Base-by-base conservation (phyloP, 2,113 vertebrate species). In the Craseonycteris thonglongyai region DNA sequence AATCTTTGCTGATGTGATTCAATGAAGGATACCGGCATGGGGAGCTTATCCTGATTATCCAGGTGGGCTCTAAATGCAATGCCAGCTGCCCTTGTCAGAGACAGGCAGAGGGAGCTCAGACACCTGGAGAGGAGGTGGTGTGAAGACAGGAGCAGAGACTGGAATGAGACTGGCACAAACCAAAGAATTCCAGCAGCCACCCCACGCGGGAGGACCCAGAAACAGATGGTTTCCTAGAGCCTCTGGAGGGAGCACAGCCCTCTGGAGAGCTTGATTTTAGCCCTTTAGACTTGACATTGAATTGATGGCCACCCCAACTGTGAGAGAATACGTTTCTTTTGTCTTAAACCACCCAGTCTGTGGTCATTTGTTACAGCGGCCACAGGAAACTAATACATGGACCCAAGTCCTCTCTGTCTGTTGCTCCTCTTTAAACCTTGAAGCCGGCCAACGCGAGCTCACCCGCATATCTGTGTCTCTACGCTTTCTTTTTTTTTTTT, bases 101-200 rank as follows among this genome's bases (percentile, higher is more conserved):
- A 56, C 9, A 59, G 2, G 22, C 35, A 65, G 40, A 59, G 28
- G 9, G 38, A n/a, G 35, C 28, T 42, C 12, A 7, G 28, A 30
- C 15, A 22, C 24, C 56, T 9, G 8, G 7, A 85, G 42, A 45
- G 13, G n/a, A 24, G 26, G 78, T 9, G 38, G 7, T 69, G 35
- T 75, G 38, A 93, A 65, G 40, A 42, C 19, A 8, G 51, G 40
- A 3, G n/a, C 35, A 76, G 87, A 88, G 76, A 28, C 0, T 1
- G 3, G 33, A 56, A 35, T 9, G 35, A 22, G 7, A 19, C 4
- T 7, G 40, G 2, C 28, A n/a, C n/a, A 47, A 45, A 0, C 42
- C 15, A 40, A 59, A 24, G 40, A 45, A 33, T 33, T 33, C 24
- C 38, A 19, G 79, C 16, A 26, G 26, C 63, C 18, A 6, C 78